These are phyloP conservation scores for Mylabris sibirica DNA, from an alignment of 2,888 invertebrate species.

Conservation along the genomic window DNA sequence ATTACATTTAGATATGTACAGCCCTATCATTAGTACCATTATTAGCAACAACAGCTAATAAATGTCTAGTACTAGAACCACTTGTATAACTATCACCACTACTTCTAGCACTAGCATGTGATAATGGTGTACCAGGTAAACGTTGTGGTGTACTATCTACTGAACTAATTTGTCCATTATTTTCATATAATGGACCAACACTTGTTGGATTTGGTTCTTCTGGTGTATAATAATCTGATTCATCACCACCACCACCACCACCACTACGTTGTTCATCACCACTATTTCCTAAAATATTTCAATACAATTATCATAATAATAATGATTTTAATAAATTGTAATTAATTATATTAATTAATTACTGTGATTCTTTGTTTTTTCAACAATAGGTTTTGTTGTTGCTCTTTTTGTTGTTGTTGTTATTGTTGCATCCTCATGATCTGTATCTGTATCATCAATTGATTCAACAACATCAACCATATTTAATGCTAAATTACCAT, in stretches of 20 bases:
- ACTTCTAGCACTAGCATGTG: conserved; percentile 73
- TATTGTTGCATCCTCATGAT: conserved; percentile 58
- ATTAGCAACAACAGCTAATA: conserved; percentile 66
- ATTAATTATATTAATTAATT: conserved; percentile 9
- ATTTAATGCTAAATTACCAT: conserved; percentile 58
- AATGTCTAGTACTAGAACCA: conserved; percentile 78
- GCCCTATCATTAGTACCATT: conserved; percentile 49
- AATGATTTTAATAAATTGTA: neutral
- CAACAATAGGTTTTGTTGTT: conserved; percentile 33
- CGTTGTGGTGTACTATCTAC: conserved; percentile 59
- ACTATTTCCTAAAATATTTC: conserved; percentile 22
- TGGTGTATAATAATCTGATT: conserved; percentile 82
- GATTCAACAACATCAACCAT: conserved; percentile 66
- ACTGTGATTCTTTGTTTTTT: conserved; percentile 48
- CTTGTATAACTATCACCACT: conserved; percentile 85
- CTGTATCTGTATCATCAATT: conserved; percentile 69
- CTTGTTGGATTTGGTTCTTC: conserved; percentile 76
- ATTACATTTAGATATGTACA: conserved; percentile 48
- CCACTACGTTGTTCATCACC: conserved; percentile 61
- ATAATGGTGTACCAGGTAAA: conserved; percentile 72
- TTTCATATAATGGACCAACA: conserved; percentile 68
- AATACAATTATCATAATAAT: neutral
- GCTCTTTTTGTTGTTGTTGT: conserved; percentile 20
- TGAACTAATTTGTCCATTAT: conserved; percentile 48
- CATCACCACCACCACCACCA: conserved; percentile 71